Conservation (phyloP, 2,797 vertebrate species). For the Dendrocincla fuliginosa region DNA sequence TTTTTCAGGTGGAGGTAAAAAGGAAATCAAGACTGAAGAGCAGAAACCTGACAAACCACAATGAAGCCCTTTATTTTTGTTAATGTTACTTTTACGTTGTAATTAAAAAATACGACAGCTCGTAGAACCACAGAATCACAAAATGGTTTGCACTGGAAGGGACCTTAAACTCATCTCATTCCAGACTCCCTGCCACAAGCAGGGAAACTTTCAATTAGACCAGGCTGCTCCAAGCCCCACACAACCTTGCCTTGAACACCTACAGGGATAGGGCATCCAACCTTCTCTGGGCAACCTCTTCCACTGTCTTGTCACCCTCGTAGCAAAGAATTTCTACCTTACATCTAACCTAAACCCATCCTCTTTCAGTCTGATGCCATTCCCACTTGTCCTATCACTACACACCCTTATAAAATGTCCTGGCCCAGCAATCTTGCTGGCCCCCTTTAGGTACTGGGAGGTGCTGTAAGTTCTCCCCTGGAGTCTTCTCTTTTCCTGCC, state of each 20-base stretch:
- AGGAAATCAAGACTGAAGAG: background rate
- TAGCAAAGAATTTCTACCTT: background rate
- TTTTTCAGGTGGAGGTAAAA: background rate
- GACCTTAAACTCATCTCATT: background rate
- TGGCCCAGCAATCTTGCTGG: background rate
- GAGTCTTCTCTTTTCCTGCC: background rate
- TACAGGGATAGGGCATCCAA: background rate
- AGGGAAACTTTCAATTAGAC: background rate
- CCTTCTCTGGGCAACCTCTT: background rate
- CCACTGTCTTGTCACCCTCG: background rate
- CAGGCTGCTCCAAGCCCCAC: background rate
- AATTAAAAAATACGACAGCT: background rate
- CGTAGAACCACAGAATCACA: background rate
- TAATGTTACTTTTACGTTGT: background rate
- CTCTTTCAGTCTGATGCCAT: background rate
- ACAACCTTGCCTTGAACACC: background rate
- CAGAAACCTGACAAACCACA: background rate
- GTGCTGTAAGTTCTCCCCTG: background rate
- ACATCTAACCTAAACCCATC: background rate
- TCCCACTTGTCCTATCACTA: background rate
- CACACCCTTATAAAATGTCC: background rate
- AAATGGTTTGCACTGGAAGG: background rate
- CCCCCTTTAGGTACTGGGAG: background rate
- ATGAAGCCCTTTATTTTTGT: background rate
- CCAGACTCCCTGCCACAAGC: background rate